A percentile compares a stretch with the other conserved stretches of the same genome.
Evolutionary conservation across 2,888 invertebrate genomes (phyloP).

Genomic region (Xiphydria camelus): DNA sequence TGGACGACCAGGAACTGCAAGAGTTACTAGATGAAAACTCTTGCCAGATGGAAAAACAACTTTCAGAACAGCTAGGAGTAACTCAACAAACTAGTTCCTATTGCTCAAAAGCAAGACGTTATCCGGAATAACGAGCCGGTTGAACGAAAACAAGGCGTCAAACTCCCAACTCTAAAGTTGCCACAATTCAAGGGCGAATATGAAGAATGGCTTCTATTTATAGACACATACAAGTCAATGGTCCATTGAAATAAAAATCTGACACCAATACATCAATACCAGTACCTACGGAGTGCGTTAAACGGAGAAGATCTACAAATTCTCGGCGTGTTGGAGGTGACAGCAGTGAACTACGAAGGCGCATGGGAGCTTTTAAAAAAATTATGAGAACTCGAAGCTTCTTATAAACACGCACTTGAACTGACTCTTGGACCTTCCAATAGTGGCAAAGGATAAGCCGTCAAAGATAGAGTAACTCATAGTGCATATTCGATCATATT

Average conservation of each 20-base stretch:
- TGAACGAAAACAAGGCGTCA: slow-evolving; percentile 7
- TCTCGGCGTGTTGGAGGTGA: slow-evolving; percentile 23
- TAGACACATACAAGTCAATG: slow-evolving; percentile 24
- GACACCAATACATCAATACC: slow-evolving; percentile 25
- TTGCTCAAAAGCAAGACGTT: no score
- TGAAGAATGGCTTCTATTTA: slow-evolving; percentile 24
- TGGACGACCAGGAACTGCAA: no score
- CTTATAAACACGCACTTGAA: slow-evolving; percentile 27
- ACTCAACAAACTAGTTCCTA: no score
- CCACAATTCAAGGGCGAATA: slow-evolving; percentile 24
- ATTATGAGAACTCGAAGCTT: slow-evolving; percentile 25
- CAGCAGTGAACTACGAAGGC: slow-evolving; percentile 25
- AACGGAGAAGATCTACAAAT: slow-evolving; percentile 17
- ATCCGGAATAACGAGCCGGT: not conserved
- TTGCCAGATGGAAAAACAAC: no score
- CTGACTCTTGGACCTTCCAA: slow-evolving; percentile 18
- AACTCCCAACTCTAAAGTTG: slow-evolving; percentile 23
- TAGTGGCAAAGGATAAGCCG: slow-evolving; percentile 15
- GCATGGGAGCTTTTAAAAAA: slow-evolving; percentile 23
- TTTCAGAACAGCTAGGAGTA: no score
- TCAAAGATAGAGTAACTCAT: slow-evolving; percentile 22
- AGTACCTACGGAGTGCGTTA: slow-evolving; percentile 24
- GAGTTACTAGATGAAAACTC: no score
- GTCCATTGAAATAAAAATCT: slow-evolving; percentile 25
- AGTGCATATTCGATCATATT: slow-evolving; percentile 19